Conservation (phyloP, 92 coral and sea anemone genomes). For the Meandrina meandrites region DNA sequence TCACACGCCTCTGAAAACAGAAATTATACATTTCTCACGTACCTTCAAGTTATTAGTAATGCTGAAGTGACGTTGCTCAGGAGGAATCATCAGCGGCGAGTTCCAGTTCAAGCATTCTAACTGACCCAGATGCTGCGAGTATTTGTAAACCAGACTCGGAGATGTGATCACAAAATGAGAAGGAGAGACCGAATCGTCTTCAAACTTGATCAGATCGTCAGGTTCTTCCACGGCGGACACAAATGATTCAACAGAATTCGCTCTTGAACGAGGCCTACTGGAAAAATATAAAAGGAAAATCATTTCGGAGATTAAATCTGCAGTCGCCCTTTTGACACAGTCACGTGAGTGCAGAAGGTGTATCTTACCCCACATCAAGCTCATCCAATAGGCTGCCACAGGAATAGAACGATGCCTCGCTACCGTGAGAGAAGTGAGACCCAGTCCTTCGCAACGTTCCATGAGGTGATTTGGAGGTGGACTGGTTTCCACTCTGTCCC, state of each 20-base stretch:
- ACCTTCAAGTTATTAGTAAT: slow-evolving; percentile 92
- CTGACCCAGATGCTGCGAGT: slow-evolving; percentile 87
- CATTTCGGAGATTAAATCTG: neutral
- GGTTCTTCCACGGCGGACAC: slow-evolving; percentile 89
- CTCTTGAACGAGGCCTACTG: slow-evolving; percentile 35
- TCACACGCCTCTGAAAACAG: too few relatives aligned
- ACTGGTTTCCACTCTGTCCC: slow-evolving; percentile 47
- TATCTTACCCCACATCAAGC: slow-evolving; percentile 45
- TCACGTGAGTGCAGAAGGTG: slow-evolving; percentile 16
- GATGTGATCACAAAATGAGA: slow-evolving; percentile 86
- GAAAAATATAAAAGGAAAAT: neutral
- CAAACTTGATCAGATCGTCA: slow-evolving; percentile 77
- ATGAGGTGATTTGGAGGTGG: slow-evolving; percentile 39
- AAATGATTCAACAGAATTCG: slow-evolving; percentile 74
- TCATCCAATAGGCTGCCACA: slow-evolving; percentile 95
- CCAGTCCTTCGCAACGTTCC: slow-evolving; percentile 52
- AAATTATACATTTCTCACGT: too few relatives aligned
- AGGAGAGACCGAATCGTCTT: slow-evolving; percentile 53
- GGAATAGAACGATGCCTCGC: slow-evolving; percentile 96
- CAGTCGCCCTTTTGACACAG: too few relatives aligned
- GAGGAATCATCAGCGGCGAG: slow-evolving; percentile 63
- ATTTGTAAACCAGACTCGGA: slow-evolving; percentile 78
- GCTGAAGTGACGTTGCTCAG: slow-evolving; percentile 74
- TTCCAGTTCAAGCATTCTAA: slow-evolving; percentile 93
- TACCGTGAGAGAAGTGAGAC: slow-evolving; percentile 70